Percentiles rank a stretch among this genome's conserved stretches.
These are phyloP conservation scores for Quiscalus mexicanus DNA, from an alignment of 2,113 vertebrate species.

Conservation along the genomic window DNA sequence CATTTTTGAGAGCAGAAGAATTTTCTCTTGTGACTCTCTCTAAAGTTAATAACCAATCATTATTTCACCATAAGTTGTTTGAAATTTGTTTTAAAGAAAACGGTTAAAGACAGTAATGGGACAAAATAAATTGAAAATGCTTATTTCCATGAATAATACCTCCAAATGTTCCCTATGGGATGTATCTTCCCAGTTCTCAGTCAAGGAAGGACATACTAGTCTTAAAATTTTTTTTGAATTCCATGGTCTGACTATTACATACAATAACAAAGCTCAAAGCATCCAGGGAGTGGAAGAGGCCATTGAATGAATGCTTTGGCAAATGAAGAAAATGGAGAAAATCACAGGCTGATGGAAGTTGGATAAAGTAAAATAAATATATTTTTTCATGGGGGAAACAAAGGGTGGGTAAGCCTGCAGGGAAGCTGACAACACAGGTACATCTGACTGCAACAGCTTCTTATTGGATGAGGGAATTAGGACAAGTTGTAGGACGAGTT, in stretches of 20 bases:
- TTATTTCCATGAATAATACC: background rate
- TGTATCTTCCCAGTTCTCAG: background rate
- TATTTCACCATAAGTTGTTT: background rate
- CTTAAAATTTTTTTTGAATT: background rate
- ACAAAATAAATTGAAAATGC: background rate
- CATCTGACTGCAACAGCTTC: background rate
- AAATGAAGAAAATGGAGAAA: background rate
- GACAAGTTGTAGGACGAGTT: background rate
- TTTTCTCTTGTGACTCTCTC: slow-evolving; percentile 1
- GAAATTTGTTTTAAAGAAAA: background rate
- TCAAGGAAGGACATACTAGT: background rate
- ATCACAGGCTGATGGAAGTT: background rate
- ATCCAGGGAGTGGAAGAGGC: background rate
- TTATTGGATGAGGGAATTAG: background rate
- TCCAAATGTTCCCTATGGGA: background rate
- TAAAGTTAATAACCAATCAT: background rate
- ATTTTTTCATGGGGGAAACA: background rate
- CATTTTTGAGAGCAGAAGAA: background rate
- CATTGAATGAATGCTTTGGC: background rate
- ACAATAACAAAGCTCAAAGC: background rate
- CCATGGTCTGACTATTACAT: background rate
- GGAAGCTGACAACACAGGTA: background rate
- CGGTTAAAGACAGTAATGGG: background rate
- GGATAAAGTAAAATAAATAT: background rate
- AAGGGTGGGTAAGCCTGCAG: background rate